Percentiles rank a stretch among this genome's conserved stretches.
Evolutionary conservation across 2,888 invertebrate species (phyloP).

Genomic region (Hetaerina titia): DNA sequence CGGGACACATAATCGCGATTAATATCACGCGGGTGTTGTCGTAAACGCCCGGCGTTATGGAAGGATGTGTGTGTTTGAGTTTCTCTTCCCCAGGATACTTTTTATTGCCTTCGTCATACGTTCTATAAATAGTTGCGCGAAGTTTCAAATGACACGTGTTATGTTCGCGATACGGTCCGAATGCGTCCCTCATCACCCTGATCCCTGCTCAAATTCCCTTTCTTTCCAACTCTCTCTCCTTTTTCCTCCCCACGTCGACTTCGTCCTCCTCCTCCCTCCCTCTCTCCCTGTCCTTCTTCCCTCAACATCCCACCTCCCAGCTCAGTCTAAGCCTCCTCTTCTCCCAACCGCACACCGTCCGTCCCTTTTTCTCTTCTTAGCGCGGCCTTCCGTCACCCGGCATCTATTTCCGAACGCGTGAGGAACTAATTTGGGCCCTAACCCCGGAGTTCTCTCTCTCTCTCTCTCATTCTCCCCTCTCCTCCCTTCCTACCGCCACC

Average conservation of each 20-base stretch:
- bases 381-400: constrained; percentile 45
- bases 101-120: not conserved
- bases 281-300: not conserved
- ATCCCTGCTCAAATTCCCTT: not conserved
- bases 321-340: not conserved
- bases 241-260: not conserved
- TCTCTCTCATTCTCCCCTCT: not conserved
- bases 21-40: not conserved
- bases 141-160: constrained; percentile 50
- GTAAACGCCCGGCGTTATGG: not conserved
- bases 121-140: constrained; percentile 28
- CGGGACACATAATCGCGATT: too few relatives aligned
- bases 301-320: not conserved
- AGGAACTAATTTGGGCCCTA: constrained; percentile 64
- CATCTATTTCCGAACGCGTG: constrained; percentile 65
- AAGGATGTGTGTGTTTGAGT: not conserved
- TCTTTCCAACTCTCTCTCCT: not conserved
- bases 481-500: not conserved
- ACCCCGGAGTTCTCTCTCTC: constrained; percentile 39
- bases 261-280: not conserved
- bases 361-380: not conserved
- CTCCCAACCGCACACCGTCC: not conserved
- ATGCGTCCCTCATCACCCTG: not conserved
- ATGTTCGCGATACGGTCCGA: not conserved
- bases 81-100: too few relatives aligned